phyloP scores from a whole-genome alignment of 2,797 vertebrate genomes.

The Sphenopsis melanotis region DNA sequence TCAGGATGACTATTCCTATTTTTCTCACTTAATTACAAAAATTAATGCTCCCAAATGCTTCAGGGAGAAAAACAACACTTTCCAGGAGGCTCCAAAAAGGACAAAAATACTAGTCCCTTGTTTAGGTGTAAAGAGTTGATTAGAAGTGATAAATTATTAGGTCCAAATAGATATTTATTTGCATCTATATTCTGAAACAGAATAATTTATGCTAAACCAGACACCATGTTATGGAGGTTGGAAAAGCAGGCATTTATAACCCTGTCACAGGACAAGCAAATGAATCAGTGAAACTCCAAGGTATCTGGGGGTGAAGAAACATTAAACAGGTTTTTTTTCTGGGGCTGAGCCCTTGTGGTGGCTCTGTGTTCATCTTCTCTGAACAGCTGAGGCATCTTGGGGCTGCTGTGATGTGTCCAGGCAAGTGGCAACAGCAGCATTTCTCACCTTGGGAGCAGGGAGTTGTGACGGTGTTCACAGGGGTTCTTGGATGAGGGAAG shows the following conservation, averaged over 20 bases:
- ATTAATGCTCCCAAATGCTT: not conserved
- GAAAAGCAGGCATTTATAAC: not conserved
- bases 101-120: not conserved
- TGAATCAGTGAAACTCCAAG: not conserved
- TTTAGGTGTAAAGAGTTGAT: not conserved
- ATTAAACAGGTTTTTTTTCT: not conserved
- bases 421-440: not conserved
- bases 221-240: not conserved
- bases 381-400: not conserved
- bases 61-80: not conserved
- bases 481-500: too few relatives aligned
- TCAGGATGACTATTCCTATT: not conserved
- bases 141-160: not conserved
- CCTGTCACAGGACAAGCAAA: not conserved
- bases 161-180: not conserved
- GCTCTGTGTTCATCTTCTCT: not conserved
- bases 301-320: not conserved
- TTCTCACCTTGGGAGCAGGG: not conserved
- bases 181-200: not conserved
- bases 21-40: not conserved
- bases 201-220: not conserved
- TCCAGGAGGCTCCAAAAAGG: not conserved
- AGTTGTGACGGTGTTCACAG: too few relatives aligned
- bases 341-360: not conserved
- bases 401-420: not conserved